These are phyloP conservation scores for Gouania willdenowi DNA, from an alignment of 2,797 vertebrate species.

Conservation along the genomic window DNA sequence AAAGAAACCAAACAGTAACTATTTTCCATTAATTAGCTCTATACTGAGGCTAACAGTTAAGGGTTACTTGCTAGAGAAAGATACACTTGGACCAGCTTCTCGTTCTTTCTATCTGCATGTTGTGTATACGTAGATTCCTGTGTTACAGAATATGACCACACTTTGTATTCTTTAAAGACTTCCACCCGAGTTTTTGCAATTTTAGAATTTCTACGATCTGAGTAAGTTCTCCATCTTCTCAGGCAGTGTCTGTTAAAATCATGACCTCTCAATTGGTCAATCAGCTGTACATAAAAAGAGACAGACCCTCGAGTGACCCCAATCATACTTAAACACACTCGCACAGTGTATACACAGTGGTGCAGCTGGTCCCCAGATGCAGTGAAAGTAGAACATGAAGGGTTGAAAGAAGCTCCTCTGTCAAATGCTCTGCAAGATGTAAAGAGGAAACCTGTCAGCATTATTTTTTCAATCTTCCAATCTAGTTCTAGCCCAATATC, in stretches of 20 bases:
- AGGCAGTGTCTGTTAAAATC: slow-evolving; percentile 3
- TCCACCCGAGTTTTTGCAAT: too few relatives aligned
- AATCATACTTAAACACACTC: slow-evolving; percentile 48
- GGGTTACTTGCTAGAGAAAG: too few relatives aligned
- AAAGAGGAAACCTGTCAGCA: slow-evolving; percentile 54
- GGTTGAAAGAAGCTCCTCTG: slow-evolving; percentile 51
- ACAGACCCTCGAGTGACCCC: slow-evolving; percentile 53
- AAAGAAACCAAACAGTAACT: too few relatives aligned
- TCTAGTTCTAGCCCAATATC: slow-evolving; percentile 56
- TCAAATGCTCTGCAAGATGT: slow-evolving; percentile 49
- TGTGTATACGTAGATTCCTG: too few relatives aligned
- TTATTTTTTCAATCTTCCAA: slow-evolving; percentile 27
- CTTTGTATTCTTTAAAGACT: too few relatives aligned
- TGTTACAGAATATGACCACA: too few relatives aligned
- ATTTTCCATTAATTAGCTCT: too few relatives aligned
- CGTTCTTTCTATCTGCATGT: too few relatives aligned
- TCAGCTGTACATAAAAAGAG: slow-evolving; percentile 53
- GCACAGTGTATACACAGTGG: slow-evolving; percentile 25
- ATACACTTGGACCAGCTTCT: too few relatives aligned
- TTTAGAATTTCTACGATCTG: too few relatives aligned
- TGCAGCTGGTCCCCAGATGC: slow-evolving; percentile 77
- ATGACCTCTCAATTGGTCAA: slow-evolving; percentile 40
- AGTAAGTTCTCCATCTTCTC: slow-evolving; percentile 9
- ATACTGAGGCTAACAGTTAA: too few relatives aligned
- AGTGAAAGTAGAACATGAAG: slow-evolving; percentile 35